Base-by-base conservation (phyloP, 2,888 invertebrate species). In the Ochlodes sylvanus region DNA sequence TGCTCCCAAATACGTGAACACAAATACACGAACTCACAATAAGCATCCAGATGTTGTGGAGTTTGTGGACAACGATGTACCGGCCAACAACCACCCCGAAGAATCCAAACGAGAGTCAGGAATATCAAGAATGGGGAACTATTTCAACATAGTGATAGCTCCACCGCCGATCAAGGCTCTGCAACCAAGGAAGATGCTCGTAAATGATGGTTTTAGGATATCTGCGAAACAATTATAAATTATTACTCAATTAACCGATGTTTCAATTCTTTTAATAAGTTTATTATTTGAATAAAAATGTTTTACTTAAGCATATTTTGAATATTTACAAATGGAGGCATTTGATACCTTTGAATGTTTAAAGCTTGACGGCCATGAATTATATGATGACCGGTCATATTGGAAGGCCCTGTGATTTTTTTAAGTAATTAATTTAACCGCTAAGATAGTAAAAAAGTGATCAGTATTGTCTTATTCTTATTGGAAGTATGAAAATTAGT, bases 101-200 rank as follows among this genome's bases (percentile, higher is more conserved):
- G 87, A 87, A 2, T 75, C 76, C 63, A 88, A 87, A 73, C 78
- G 84, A n/a, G 78, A 80, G 7, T 76, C 84, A 0, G 92, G 92
- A 57, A 77, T 89, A 0, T 89, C 92, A 2, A 80, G 92, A 69
- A 90, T 92, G 92, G 92, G 92, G 12, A 93, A 93, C 78, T 93
- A 92, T 74, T 93, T 92, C 72, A 92, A 92, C 71, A 92, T 92
- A 21, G 92, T 93, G 38, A 93, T 93, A 56, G 92, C 92, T 0
- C 92, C 92, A 1, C 92, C 92, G 1, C 92, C 91, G 1, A 90
- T 92, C 52, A 90, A 90, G 74, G 83, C 92, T 3, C 69, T 92
- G 12, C 91, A 90, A 64, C 90, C 92, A 1, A 82, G 92, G 61
- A 92, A 92, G 77, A 73, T 88, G 60, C 32, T 90, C 27, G 80